Percentiles rank a stretch among this genome's conserved stretches.
phyloP scores from a whole-genome alignment of 1,140 invertebrate species.

The Episyrphus balteatus region DNA sequence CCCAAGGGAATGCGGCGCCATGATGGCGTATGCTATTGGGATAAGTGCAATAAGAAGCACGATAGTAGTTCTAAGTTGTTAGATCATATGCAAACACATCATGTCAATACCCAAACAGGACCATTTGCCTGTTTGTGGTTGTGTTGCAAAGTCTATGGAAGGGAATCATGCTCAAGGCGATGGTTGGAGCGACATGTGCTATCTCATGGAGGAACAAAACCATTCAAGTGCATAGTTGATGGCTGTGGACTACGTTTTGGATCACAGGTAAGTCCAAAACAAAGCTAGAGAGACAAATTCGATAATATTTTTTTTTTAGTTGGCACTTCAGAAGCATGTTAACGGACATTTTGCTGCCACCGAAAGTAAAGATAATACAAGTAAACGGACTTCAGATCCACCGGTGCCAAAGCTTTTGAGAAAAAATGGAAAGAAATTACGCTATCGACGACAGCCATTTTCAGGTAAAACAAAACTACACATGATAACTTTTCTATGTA shows the following conservation, averaged over 20 bases:
- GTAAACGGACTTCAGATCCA: slow-evolving; percentile 50
- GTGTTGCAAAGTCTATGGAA: slow-evolving; percentile 89
- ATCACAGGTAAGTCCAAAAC: slow-evolving; percentile 61
- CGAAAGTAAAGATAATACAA: slow-evolving; percentile 43
- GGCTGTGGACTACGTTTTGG: slow-evolving; percentile 84
- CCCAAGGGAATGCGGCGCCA: slow-evolving; percentile 35
- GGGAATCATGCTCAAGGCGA: slow-evolving; percentile 75
- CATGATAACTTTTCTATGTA: too few relatives aligned
- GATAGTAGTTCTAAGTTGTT: slow-evolving; percentile 68
- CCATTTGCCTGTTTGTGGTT: slow-evolving; percentile 85
- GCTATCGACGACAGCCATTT: slow-evolving; percentile 72
- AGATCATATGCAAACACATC: slow-evolving; percentile 81
- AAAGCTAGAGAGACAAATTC: too few relatives aligned
- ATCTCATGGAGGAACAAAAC: slow-evolving; percentile 85
- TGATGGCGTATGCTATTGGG: slow-evolving; percentile 65
- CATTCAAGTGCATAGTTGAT: slow-evolving; percentile 90
- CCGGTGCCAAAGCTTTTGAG: slow-evolving; percentile 62
- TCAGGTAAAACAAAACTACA: slow-evolving; percentile 45
- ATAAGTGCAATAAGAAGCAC: slow-evolving; percentile 66
- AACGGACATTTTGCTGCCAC: slow-evolving; percentile 80
- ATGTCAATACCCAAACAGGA: slow-evolving; percentile 74
- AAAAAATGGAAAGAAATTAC: slow-evolving; percentile 73
- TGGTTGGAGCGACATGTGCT: slow-evolving; percentile 91
- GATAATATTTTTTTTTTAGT: slow-evolving; percentile 40
- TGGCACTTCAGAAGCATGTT: slow-evolving; percentile 79